Evolutionary conservation across 35 echinoderm and acorn worm genomes (phyloP).

Genomic region (Hemicentrotus pulcherrimus): DNA sequence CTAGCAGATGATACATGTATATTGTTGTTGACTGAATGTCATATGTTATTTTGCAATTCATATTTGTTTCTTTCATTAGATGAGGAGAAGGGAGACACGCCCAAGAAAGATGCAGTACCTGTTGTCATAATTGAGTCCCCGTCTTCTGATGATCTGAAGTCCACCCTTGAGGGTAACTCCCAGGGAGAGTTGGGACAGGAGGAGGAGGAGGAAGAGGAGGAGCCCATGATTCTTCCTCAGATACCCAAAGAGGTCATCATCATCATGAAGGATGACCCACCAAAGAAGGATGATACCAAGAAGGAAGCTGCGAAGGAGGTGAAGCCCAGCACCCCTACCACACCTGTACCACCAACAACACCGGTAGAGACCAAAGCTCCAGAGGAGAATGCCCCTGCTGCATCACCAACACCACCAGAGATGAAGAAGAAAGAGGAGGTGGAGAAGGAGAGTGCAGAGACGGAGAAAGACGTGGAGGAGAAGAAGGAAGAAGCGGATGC

Average conservation of each 20-base stretch:
- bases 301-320: slow-evolving; percentile 48
- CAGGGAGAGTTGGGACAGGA: background rate
- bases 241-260: slow-evolving; percentile 26
- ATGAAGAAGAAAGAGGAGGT: slow-evolving; percentile 19
- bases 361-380: slow-evolving; percentile 16
- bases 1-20: background rate
- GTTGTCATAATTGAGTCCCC: slow-evolving; percentile 22
- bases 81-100: slow-evolving; percentile 5
- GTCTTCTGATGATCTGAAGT: background rate
- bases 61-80: background rate
- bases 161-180: background rate
- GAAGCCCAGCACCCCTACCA: background rate
- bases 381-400: background rate
- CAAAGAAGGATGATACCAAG: slow-evolving; percentile 4
- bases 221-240: background rate
- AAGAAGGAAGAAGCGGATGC: background rate
- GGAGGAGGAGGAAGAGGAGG: background rate
- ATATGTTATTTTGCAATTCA: background rate
- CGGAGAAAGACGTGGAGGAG: slow-evolving; percentile 36
- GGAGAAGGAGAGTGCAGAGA: slow-evolving; percentile 44
- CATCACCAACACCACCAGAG: slow-evolving; percentile 38
- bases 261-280: slow-evolving; percentile 6
- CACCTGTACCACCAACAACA: background rate
- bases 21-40: background rate
- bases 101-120: slow-evolving; percentile 25